Evolutionary conservation across 2,888 invertebrate species (phyloP).

Genomic region (Oeneis ivallda): DNA sequence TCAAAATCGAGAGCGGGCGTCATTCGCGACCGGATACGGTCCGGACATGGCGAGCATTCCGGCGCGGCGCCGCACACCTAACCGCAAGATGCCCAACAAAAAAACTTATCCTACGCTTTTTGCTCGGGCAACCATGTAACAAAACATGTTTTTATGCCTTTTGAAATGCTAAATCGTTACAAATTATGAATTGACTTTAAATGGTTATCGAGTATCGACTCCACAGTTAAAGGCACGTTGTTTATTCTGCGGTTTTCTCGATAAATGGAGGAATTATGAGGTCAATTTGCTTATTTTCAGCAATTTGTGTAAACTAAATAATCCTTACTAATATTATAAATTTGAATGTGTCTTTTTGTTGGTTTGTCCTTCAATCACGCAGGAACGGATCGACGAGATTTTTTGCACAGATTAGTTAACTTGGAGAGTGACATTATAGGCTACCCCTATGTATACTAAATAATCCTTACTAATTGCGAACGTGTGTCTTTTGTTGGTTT

Average conservation of each 20-base stretch:
- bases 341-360: too few relatives aligned
- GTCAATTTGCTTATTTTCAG: neutral
- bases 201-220: constrained; percentile 22
- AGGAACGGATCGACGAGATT: too few relatives aligned
- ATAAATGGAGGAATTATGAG: constrained; percentile 11
- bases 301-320: too few relatives aligned
- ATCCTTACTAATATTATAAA: too few relatives aligned
- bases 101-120: constrained; percentile 34
- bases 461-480: too few relatives aligned
- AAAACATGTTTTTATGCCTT: constrained; percentile 37
- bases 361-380: too few relatives aligned
- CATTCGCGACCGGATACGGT: constrained; percentile 73
- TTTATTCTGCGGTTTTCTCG: constrained; percentile 33
- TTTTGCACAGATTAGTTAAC: too few relatives aligned
- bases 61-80: constrained; percentile 59
- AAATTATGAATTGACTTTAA: constrained; percentile 25
- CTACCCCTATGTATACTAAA: too few relatives aligned
- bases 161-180: constrained; percentile 36
- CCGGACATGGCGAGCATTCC: constrained; percentile 80
- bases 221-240: neutral
- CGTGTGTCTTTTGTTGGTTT: neutral
- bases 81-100: constrained; percentile 41
- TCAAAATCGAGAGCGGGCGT: constrained; percentile 60
- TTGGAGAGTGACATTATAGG: too few relatives aligned
- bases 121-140: constrained; percentile 27